Base-by-base conservation (phyloP, 1,140 invertebrate genomes). In the Drosophila leontia region DNA sequence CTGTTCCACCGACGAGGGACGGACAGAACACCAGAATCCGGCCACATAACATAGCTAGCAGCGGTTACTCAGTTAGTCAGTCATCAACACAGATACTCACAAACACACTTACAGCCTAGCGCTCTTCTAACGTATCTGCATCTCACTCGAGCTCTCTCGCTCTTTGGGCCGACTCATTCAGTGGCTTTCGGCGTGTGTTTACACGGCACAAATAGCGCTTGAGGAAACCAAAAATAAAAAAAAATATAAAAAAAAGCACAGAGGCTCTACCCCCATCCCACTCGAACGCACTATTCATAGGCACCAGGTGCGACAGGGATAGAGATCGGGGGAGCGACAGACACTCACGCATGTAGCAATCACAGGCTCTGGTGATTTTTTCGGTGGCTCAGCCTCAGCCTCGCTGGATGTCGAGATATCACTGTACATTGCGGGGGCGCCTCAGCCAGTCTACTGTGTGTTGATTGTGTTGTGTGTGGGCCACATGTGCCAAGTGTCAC, bases 401-500 rank as follows among this genome's bases (percentile, higher is more conserved):
- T 32, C 17, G 67, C 75, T 60, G 37, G 70, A 55, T 83, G 75
- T 86, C 65, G 68, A 74, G 55, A 64, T 48, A 57, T 58, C 82
- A 88, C 79, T 83, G 42, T 47, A 35, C 34, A 39, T 39, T 69
- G 67, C 63, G 84, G 85, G 84, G 85, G 84, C 84, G 70, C 56
- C 56, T 32, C 48, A 51, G 53, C 37, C 53, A 56, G 53, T 39
- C 19, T 56, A 39, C 35, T 56, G 53, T 56, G 53, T 55, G 53
- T 56, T 56, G 80, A 70, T 70, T 84, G 84, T 84, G 72, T 70
- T 84, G 84, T 84, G 84, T 80, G 84, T 88, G 81, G 80, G 84
- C 80, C 82, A 86, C 84, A 68, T 85, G 74, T 78, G 78, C 83
- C 78, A 80, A 87, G 84, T 88, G 76, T 88, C 83, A 88, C 84